Conservation (phyloP, 2,113 vertebrate species). For the Herpetotheres cachinnans region DNA sequence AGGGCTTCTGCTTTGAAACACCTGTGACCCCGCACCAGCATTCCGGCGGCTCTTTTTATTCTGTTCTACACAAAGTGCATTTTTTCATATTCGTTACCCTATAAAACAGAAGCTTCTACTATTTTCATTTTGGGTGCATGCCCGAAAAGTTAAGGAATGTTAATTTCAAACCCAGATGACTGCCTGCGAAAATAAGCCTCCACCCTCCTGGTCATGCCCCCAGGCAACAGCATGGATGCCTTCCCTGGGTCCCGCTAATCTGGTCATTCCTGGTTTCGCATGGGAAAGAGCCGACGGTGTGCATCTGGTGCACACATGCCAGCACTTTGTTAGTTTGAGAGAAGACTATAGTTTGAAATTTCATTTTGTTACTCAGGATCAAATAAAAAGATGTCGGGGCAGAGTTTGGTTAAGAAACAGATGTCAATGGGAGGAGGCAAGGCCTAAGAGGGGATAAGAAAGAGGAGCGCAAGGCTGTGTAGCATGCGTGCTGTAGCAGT, state of each 20-base stretch:
- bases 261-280: neutral
- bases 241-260: neutral
- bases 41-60: neutral
- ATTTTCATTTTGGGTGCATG: neutral
- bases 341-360: neutral
- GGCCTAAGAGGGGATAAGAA: neutral
- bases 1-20: neutral
- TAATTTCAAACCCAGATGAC: neutral
- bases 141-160: neutral
- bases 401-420: neutral
- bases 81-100: neutral
- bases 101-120: neutral
- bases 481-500: neutral
- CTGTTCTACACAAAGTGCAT: rapidly evolving
- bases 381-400: neutral
- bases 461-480: neutral
- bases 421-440: neutral
- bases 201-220: neutral
- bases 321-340: neutral
- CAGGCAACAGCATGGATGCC: neutral
- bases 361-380: neutral
- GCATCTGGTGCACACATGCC: neutral
- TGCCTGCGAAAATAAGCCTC: neutral
- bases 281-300: no score
- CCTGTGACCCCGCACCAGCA: neutral